These are phyloP conservation scores for Crocodylus rhombifer DNA, from an alignment of 2,797 vertebrate species.

Conservation along the genomic window DNA sequence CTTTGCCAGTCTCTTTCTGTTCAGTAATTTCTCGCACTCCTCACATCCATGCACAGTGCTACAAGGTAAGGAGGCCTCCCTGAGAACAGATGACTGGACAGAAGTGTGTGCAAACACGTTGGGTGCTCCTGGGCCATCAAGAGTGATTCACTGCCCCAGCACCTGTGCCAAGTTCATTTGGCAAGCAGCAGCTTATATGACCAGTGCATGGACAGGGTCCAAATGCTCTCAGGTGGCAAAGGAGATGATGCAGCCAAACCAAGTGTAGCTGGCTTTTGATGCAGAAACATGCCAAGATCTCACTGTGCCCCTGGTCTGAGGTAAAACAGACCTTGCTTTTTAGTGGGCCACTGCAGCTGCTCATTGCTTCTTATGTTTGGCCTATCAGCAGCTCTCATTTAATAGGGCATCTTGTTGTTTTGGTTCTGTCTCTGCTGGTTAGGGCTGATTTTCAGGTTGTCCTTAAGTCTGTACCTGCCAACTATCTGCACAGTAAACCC, in stretches of 20 bases:
- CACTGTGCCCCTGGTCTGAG: background rate
- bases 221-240: background rate
- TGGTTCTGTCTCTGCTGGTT: too few species aligned
- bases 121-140: background rate
- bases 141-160: slow-evolving; percentile 32
- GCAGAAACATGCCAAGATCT: background rate
- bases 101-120: slow-evolving; percentile 22
- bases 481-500: too few species aligned
- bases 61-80: slow-evolving; percentile 63
- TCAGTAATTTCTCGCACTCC: slow-evolving; percentile 33
- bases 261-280: background rate
- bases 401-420: background rate
- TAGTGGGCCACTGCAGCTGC: background rate
- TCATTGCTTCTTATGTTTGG: background rate
- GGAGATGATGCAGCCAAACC: background rate
- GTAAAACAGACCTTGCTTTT: background rate
- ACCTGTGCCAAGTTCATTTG: background rate
- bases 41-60: slow-evolving; percentile 73
- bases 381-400: background rate
- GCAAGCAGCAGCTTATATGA: slow-evolving; percentile 21
- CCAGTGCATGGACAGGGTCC: background rate
- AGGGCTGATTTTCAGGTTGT: too few species aligned
- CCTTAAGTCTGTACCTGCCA: too few species aligned
- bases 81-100: slow-evolving; percentile 18
- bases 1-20: slow-evolving; percentile 1